Evolutionary conservation across 2,888 invertebrate genomes (phyloP).

Genomic region (Drosophila yooni): DNA sequence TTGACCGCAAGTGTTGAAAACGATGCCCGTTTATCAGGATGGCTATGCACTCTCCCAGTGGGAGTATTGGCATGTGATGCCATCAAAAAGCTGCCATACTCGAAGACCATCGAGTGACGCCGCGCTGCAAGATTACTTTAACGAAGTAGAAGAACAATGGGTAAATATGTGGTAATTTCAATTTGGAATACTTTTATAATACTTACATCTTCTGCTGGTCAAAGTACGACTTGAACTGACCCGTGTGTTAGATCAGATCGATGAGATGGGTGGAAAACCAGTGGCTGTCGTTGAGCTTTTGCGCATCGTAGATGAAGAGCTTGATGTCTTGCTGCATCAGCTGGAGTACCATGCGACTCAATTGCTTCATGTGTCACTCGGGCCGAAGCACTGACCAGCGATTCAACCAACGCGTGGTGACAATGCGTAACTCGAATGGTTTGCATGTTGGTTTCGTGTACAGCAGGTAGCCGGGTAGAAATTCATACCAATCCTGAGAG

Average conservation of each 20-base stretch:
- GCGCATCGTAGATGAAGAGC: too few species aligned
- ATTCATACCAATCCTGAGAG: conserved; percentile 95
- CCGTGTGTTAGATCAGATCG: too few species aligned
- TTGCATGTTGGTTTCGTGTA: conserved; percentile 93
- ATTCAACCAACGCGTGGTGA: conserved; percentile 89
- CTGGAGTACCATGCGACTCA: too few species aligned
- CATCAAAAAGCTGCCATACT: conserved; percentile 93
- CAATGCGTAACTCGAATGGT: conserved; percentile 89
- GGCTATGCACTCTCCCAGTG: conserved; percentile 93
- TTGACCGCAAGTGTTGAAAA: conserved; percentile 88
- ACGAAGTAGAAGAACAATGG: neutral
- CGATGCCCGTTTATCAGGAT: conserved; percentile 93
- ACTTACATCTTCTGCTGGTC: conserved; percentile 89
- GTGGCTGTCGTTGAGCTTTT: too few species aligned
- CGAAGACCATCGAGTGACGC: conserved; percentile 93
- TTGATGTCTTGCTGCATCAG: too few species aligned
- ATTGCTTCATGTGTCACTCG: too few species aligned
- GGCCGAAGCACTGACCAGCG: too few species aligned
- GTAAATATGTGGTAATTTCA: neutral
- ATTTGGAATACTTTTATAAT: too few species aligned
- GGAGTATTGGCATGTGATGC: conserved; percentile 93
- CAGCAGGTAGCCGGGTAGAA: conserved; percentile 93
- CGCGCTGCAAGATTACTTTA: conserved; percentile 90
- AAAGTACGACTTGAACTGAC: conserved; percentile 88
- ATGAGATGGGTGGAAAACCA: too few species aligned